Evolutionary conservation across 2,888 invertebrate genomes (phyloP).

Genomic region (Podabrus alpinus): DNA sequence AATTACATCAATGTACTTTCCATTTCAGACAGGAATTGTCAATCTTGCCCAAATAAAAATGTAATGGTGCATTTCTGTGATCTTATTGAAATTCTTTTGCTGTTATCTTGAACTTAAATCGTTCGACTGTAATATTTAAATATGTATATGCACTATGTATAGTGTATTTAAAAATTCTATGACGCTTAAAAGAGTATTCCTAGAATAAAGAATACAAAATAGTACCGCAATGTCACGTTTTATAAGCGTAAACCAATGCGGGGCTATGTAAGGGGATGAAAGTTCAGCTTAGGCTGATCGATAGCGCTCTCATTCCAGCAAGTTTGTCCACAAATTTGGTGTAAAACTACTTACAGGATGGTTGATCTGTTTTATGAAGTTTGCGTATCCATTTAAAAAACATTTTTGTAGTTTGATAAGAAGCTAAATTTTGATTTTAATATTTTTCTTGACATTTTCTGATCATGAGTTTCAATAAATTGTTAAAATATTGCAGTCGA

Average conservation of each 20-base stretch:
- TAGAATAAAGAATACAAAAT: neutral
- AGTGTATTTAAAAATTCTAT: neutral
- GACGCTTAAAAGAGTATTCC: neutral
- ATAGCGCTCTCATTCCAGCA: slow-evolving; percentile 9
- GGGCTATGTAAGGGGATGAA: slow-evolving; percentile 3
- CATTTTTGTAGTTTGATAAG: neutral
- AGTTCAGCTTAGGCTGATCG: slow-evolving; percentile 14
- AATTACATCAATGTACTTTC: neutral
- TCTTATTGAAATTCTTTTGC: neutral
- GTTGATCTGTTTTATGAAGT: slow-evolving; percentile 5
- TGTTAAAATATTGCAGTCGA: neutral
- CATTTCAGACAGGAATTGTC: neutral
- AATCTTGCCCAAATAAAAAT: neutral
- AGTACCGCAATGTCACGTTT: slow-evolving; percentile 11
- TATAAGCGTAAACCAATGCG: slow-evolving; percentile 11
- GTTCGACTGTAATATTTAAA: neutral
- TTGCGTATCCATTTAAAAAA: neutral
- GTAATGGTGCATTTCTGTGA: neutral
- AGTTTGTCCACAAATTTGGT: slow-evolving; percentile 18
- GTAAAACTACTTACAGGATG: slow-evolving; percentile 10
- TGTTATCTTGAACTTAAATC: neutral
- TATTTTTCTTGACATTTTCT: too few species aligned
- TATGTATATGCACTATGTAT: too few species aligned
- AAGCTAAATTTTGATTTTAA: neutral
- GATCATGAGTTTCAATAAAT: neutral